phyloP scores from a whole-genome alignment of 2,113 vertebrate genomes.

The Pelmatolapia mariae region DNA sequence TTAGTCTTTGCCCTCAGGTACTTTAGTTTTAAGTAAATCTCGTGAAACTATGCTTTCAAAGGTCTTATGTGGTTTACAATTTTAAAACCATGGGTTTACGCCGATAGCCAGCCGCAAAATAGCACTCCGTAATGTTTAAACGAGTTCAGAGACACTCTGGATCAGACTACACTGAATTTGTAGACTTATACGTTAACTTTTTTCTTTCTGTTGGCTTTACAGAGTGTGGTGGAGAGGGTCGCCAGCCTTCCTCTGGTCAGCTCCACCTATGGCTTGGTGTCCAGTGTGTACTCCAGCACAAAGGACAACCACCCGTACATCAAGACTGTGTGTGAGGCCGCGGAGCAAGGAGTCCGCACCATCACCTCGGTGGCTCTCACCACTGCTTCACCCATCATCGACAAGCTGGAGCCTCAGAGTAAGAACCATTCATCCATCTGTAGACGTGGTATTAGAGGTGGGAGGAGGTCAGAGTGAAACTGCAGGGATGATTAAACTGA shows the following conservation, averaged over 20 bases:
- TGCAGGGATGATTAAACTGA: not conserved
- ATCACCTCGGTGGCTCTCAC: constrained; percentile 80
- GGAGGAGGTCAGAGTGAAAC: not conserved
- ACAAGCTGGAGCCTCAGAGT: constrained; percentile 89
- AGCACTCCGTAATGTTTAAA: not conserved
- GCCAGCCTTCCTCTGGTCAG: constrained; percentile 86
- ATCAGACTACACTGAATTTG: not conserved
- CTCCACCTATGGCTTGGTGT: constrained; percentile 85
- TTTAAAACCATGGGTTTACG: not conserved
- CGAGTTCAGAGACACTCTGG: not conserved
- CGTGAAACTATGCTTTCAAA: not conserved
- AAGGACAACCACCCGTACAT: constrained; percentile 87
- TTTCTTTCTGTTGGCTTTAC: constrained; percentile 5
- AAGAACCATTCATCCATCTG: constrained; percentile 33
- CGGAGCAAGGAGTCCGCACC: constrained; percentile 83
- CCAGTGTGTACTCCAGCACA: constrained; percentile 77
- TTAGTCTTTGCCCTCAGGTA: not conserved
- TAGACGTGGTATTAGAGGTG: not conserved
- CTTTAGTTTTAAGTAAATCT: not conserved
- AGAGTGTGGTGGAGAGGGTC: constrained; percentile 86
- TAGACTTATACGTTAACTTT: not conserved
- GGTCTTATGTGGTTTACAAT: not conserved
- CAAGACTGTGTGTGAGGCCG: constrained; percentile 75
- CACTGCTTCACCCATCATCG: constrained; percentile 82
- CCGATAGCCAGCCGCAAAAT: not conserved